Base-by-base conservation (phyloP, 2,113 vertebrate genomes). In the Nothoprocta pentlandii region DNA sequence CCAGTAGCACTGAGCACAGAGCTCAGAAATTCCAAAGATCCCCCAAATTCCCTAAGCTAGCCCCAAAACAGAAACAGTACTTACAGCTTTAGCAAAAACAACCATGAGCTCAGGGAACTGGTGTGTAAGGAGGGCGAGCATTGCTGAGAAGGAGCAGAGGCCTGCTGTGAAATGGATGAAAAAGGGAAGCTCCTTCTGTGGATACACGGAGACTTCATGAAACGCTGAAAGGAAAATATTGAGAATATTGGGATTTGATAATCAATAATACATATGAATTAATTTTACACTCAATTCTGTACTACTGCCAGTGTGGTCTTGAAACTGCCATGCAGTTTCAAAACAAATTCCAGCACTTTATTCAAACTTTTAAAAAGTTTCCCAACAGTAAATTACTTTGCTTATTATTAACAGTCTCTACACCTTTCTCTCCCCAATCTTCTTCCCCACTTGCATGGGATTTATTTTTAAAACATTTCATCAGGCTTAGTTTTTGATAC, bases 151-250 rank as follows among this genome's bases (percentile, higher is more conserved):
- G 90, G 99, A 99, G 85, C 99, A 99, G 56, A 99, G 98, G 92
- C 99, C 99, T 89, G 99, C 99, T 97, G 99, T 99, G 98, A 99
- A 99, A 94, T 99, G 99, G 97, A 99, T 99, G 98, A 99, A 99
- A 97, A 99, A 99, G 68, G 99, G 99, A 90, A 99, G 98, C 80
- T 99, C 99, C 97, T 99, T 99, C 98, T 99, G 99, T 20, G 99
- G 99, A 96, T 99, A 99, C 80, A 99, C 99, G 20, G 99, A 99
- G 96, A 99, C 99, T 96, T 99, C 99, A 2, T 99, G 99, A 98
- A 99, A 99, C 3, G 98, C 99, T 99, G 97, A 34, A 97, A 97
- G 54, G 58, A 47, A 93, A 88, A 94, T 90, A 83, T 12, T 3
- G 59, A 36, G 41, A 67, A 32, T 4, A 28, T 64, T 68, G 64